These are phyloP conservation scores for Drosophila planitibia DNA, from an alignment of 2,888 invertebrate genomes.

Conservation along the genomic window DNA sequence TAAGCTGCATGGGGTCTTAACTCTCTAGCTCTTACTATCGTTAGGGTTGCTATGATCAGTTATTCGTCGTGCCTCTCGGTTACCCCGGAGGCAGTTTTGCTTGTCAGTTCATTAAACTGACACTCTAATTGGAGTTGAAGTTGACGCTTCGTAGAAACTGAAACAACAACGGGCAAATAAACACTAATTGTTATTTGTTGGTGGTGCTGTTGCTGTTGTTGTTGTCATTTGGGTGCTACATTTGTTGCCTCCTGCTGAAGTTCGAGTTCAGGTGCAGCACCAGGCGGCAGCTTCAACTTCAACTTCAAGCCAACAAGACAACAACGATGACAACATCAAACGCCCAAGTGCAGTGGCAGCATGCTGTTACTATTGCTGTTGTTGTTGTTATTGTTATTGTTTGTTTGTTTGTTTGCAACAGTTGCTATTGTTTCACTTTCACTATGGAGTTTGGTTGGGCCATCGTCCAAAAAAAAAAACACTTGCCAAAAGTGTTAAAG, in stretches of 20 bases:
- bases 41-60: conserved; percentile 24
- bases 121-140: conserved; percentile 81
- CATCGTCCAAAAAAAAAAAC: conserved; percentile 17
- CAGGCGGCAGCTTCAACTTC: conserved; percentile 42
- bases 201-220: conserved; percentile 28
- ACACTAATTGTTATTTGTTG: conserved; percentile 58
- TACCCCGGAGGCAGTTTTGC: conserved; percentile 24
- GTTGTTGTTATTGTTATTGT: conserved; percentile 3
- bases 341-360: conserved; percentile 73
- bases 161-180: conserved; percentile 53
- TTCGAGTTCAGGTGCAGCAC: conserved; percentile 76
- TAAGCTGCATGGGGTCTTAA: conserved; percentile 4
- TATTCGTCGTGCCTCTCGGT: conserved; percentile 12
- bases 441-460: conserved; percentile 46
- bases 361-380: conserved; percentile 28
- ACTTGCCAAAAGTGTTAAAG: conserved; percentile 76
- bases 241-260: conserved; percentile 55
- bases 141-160: conserved; percentile 72
- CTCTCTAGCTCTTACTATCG: conserved; percentile 12
- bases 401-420: conserved; percentile 23
- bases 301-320: conserved; percentile 26
- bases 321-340: conserved; percentile 57
- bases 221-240: conserved; percentile 32
- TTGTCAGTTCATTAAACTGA: conserved; percentile 78
- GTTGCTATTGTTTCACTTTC: conserved; percentile 65